phyloP scores from a whole-genome alignment of 2,113 vertebrate genomes.

The Rostratula benghalensis region DNA sequence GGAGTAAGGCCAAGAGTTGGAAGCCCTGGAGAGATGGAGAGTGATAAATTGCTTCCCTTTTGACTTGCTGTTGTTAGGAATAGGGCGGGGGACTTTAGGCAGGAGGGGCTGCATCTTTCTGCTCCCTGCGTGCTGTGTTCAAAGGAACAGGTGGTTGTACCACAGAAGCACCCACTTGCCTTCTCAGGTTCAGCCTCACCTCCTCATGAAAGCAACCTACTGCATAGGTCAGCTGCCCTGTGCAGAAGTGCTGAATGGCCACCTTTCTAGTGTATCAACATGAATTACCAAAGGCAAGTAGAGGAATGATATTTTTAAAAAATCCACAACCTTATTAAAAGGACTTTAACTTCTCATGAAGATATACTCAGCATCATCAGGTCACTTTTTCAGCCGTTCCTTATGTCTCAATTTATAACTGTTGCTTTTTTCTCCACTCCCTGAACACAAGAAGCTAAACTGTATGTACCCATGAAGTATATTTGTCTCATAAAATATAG shows the following conservation, averaged over 20 bases:
- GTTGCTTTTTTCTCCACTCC: not conserved
- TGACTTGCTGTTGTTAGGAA: not conserved
- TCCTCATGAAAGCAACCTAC: not conserved
- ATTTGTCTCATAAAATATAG: not conserved
- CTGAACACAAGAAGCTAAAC: not conserved
- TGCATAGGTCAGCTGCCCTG: not conserved
- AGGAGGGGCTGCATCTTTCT: not conserved
- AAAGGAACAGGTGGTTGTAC: not conserved
- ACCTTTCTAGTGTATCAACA: not conserved
- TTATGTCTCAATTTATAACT: not conserved
- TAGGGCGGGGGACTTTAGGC: not conserved
- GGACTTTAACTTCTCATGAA: not conserved
- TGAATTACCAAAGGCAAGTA: not conserved
- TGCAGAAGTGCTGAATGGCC: not conserved
- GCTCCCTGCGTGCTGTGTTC: accelerated
- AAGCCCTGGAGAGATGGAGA: not conserved
- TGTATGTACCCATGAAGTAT: not conserved
- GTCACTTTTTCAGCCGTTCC: not conserved
- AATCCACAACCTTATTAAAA: not conserved
- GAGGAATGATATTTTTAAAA: not conserved
- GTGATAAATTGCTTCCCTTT: not conserved
- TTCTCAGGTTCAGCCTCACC: not conserved
- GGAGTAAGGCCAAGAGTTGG: not conserved
- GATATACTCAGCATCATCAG: not conserved
- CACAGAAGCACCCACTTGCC: not conserved